Conservation (phyloP, 2,888 invertebrate genomes). For the Platycnemis pennipes region DNA sequence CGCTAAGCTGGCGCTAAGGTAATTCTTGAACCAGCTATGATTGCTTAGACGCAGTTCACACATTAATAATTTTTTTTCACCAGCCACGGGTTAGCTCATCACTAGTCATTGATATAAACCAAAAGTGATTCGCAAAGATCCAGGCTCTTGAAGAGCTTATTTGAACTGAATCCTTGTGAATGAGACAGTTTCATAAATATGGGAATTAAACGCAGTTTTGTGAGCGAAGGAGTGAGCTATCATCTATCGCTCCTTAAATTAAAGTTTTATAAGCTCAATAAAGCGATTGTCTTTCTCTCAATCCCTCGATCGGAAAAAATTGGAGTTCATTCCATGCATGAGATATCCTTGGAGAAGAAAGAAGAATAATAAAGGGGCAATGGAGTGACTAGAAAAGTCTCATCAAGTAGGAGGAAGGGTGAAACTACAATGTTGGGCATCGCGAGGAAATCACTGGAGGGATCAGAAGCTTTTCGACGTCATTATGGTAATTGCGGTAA, state of each 20-base stretch:
- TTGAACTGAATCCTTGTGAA: background rate
- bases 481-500: conserved; percentile 46
- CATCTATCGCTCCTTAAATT: background rate
- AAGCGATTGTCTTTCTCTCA: background rate
- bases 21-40: too few species aligned
- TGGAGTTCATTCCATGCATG: background rate
- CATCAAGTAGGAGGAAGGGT: background rate
- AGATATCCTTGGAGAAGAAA: background rate
- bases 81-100: too few species aligned
- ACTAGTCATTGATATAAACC: too few species aligned
- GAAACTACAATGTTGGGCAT: background rate
- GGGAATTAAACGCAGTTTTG: background rate
- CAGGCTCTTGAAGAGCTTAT: too few species aligned
- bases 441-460: conserved; percentile 8
- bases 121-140: too few species aligned
- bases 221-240: background rate
- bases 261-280: background rate
- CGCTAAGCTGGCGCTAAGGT: too few species aligned
- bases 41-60: too few species aligned
- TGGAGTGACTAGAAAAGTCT: conserved; percentile 1
- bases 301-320: background rate
- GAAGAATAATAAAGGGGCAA: background rate
- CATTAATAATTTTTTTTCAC: too few species aligned
- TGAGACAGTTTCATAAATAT: background rate
- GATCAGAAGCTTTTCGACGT: conserved; percentile 14